phyloP scores from a whole-genome alignment of 2,797 vertebrate species.

The Pseudocheirus occidentalis region DNA sequence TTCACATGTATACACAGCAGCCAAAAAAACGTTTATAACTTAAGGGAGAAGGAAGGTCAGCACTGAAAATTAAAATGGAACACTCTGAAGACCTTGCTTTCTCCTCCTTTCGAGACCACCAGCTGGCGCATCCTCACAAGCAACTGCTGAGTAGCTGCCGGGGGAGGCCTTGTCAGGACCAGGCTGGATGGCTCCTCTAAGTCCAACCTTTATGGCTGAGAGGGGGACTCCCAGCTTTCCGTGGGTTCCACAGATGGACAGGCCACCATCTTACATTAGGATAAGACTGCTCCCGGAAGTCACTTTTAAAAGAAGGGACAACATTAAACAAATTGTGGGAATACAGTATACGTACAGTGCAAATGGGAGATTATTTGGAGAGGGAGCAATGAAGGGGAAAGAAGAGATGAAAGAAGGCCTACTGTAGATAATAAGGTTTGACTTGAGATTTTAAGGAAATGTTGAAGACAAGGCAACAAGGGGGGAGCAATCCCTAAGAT shows the following conservation, averaged over 20 bases:
- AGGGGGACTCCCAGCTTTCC: conserved; percentile 83
- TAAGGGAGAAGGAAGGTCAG: too few relatives aligned
- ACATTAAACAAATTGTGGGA: neutral
- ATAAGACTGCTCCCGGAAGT: conserved; percentile 73
- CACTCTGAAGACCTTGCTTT: conserved; percentile 72
- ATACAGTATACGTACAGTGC: neutral
- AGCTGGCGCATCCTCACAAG: conserved; percentile 72
- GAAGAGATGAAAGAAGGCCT: neutral
- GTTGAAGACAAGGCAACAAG: neutral
- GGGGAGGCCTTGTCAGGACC: conserved; percentile 67
- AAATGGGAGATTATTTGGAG: neutral
- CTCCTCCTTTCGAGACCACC: conserved; percentile 75
- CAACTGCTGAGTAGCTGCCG: conserved; percentile 60
- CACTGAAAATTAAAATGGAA: too few relatives aligned
- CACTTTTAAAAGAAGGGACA: neutral
- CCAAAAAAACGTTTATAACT: too few relatives aligned
- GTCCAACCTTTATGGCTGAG: conserved; percentile 85
- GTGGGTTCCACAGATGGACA: conserved; percentile 86
- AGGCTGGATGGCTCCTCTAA: conserved; percentile 77
- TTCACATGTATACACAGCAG: too few relatives aligned
- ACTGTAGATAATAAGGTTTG: neutral
- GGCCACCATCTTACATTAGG: conserved; percentile 90
- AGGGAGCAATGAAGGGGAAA: neutral
- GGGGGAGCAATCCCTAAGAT: neutral
- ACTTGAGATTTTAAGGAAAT: neutral